Evolutionary conservation across 2,113 vertebrate species (phyloP), one percentile per base, ranked within the genome.

Genomic region (Nesoenas mayeri): DNA sequence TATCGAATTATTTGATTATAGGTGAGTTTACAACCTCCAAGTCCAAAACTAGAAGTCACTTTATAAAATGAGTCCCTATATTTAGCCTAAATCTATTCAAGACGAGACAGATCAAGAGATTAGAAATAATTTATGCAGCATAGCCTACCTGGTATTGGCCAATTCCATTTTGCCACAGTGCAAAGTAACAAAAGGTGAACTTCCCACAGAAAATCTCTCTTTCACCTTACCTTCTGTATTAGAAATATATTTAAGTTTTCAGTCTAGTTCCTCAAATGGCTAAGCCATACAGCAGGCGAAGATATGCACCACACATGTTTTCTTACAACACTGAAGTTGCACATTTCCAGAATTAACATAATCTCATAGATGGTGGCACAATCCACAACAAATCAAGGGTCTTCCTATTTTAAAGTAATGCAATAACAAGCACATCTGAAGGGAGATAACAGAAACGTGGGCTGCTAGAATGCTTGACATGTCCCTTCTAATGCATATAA

Each of bases 321-420:
- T 74, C 82, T 81, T 36, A 9, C 47, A 88, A 69, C 51, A 91
- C 54, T 64, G 29, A 88, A 95, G 4, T 25, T 77, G 40, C 54
- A 75, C 21, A 64, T 92, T 79, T 86, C 58, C 61, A 77, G 60
- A 93, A 92, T 79, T 79, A 88, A 88, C 89, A 79, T 21, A 92
- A 70, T 64, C 81, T 58, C 64, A 79, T 40, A 75, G 77, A 69
- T 50, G 51, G 65, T 75, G 58, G 64, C 91, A 93, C 34, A 81
- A 79, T 34, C 26, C 67, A 51, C 48, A 74, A 53, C 61, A 91
- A 94, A 38, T 82, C 78, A 80, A 80, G 48, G 36, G 60, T 72
- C 50, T 84, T 88, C 84, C 71, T 88, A 53, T 89, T 93, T 74
- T 64, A 86, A 94, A 94, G 69, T 65, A 79, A 95, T 47, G 38